Conservation (phyloP, 2,113 vertebrate genomes). For the Eclectus roratus region DNA sequence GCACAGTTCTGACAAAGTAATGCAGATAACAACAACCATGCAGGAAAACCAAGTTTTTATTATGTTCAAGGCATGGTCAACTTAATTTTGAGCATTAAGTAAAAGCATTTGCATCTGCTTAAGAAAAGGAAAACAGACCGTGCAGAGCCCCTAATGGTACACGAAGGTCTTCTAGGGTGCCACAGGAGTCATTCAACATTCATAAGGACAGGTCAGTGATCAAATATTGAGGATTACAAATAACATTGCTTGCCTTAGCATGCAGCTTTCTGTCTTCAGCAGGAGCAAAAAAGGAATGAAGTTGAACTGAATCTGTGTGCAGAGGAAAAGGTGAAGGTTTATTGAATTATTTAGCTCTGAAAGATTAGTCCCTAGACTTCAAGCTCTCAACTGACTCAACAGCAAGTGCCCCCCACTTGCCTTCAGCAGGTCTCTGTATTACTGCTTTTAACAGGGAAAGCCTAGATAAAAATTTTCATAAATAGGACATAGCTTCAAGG, state of each 20-base stretch:
- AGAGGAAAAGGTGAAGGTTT: not conserved
- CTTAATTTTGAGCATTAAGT: not conserved
- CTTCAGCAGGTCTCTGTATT: not conserved
- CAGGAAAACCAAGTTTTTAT: not conserved
- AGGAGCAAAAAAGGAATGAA: not conserved
- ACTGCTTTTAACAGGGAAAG: not conserved
- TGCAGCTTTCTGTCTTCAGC: not conserved
- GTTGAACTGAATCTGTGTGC: not conserved
- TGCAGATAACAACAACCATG: not conserved
- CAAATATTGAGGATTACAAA: not conserved
- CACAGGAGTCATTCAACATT: not conserved
- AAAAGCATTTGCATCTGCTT: not conserved
- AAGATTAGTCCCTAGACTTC: not conserved
- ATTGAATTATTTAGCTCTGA: not conserved
- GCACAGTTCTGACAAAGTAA: not conserved
- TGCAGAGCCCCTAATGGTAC: not conserved
- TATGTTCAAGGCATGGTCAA: accelerated
- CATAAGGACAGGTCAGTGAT: not conserved
- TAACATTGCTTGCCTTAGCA: accelerated
- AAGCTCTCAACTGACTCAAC: not conserved
- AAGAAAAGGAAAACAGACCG: not conserved
- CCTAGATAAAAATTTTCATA: not conserved
- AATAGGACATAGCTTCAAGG: not conserved
- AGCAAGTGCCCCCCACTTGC: not conserved
- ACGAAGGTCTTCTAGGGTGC: accelerated